These are phyloP conservation scores for Nanorana parkeri DNA, from an alignment of 2,113 vertebrate genomes.

Conservation along the genomic window DNA sequence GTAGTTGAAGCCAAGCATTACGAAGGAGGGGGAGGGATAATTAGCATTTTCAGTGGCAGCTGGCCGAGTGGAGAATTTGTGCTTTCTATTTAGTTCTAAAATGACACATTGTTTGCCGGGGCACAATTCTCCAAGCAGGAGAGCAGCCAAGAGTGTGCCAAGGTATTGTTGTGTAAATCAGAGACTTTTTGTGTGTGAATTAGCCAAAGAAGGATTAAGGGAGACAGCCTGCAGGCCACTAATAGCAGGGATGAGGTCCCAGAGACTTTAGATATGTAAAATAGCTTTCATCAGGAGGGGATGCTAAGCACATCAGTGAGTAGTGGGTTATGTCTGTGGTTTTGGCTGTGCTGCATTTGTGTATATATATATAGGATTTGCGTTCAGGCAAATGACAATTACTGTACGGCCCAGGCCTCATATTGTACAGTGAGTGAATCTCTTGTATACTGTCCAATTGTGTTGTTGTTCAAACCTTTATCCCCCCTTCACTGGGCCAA, in stretches of 20 bases:
- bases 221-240: conserved; percentile 51
- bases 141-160: conserved; percentile 55
- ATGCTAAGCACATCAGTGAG: conserved; percentile 38
- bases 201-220: conserved; percentile 57
- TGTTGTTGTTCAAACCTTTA: conserved; percentile 39
- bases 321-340: conserved; percentile 11
- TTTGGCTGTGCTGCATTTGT: conserved; percentile 22
- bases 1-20: conserved; percentile 22
- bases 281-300: conserved; percentile 9
- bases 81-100: conserved; percentile 55
- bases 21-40: conserved; percentile 18
- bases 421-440: conserved; percentile 38
- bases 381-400: conserved; percentile 19
- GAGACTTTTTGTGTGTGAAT: conserved; percentile 53
- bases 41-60: conserved; percentile 58
- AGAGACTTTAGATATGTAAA: conserved; percentile 56
- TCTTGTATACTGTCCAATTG: conserved; percentile 29
- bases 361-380: conserved; percentile 13
- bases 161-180: conserved; percentile 54
- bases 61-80: conserved; percentile 52
- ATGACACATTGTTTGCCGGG: conserved; percentile 54
- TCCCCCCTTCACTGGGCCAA: conserved; percentile 23
- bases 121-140: conserved; percentile 52
- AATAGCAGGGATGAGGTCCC: conserved; percentile 56
- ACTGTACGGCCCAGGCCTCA: not conserved